phyloP scores from a whole-genome alignment of 2,113 vertebrate species.

The Coptodon rendalli region DNA sequence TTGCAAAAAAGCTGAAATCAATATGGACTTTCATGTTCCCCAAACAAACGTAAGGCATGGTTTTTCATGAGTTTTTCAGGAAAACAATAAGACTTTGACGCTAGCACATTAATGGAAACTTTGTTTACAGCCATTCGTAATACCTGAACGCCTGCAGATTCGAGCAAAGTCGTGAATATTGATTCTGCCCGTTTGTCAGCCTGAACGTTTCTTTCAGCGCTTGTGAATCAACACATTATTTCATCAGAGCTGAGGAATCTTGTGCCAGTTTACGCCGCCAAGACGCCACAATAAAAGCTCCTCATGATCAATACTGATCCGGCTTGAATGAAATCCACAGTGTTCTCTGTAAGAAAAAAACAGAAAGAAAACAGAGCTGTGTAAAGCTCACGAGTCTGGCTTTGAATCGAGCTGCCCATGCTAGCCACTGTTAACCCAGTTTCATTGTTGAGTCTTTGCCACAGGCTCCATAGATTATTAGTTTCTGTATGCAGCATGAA shows the following conservation, averaged over 20 bases:
- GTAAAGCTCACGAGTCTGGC: neutral
- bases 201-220: neutral
- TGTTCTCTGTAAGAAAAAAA: neutral
- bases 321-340: conserved; percentile 18
- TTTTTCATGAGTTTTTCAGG: conserved; percentile 22
- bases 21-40: conserved; percentile 24
- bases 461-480: conserved; percentile 56
- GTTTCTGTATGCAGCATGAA: conserved; percentile 44
- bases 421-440: conserved; percentile 52
- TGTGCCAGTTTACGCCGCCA: conserved; percentile 9
- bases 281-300: conserved; percentile 32
- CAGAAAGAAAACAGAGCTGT: neutral
- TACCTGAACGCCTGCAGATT: conserved; percentile 5
- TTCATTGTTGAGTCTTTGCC: conserved; percentile 54
- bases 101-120: conserved; percentile 29
- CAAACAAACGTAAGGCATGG: neutral
- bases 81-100: conserved; percentile 17
- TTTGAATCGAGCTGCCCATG: conserved; percentile 12
- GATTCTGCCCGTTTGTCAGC: conserved; percentile 26
- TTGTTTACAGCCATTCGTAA: conserved; percentile 25
- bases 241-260: neutral
- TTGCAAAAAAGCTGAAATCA: conserved; percentile 1
- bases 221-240: neutral
- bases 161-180: conserved; percentile 31
- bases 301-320: conserved; percentile 35